These are phyloP conservation scores for Odontamblyopus lacepedii DNA, from an alignment of 2,797 vertebrate species.

Conservation along the genomic window DNA sequence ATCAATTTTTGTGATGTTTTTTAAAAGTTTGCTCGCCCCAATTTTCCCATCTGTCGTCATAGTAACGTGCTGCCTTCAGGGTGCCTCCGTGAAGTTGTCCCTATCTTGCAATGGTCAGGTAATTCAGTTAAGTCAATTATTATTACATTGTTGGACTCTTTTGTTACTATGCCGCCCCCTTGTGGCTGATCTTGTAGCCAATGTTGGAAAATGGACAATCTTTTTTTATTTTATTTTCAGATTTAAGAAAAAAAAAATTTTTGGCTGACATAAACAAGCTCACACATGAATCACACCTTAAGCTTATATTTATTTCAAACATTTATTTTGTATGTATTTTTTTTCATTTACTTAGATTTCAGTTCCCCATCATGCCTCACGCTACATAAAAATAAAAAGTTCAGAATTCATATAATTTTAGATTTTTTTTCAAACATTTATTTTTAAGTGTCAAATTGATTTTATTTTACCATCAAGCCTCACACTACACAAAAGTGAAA, in stretches of 20 bases:
- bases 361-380: too few relatives aligned
- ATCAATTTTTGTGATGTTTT: not conserved
- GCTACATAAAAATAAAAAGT: too few relatives aligned
- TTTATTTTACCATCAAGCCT: too few relatives aligned
- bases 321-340: too few relatives aligned
- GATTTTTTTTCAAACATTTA: too few relatives aligned
- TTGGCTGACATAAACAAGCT: too few relatives aligned
- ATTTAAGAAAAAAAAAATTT: not conserved
- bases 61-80: conserved; percentile 13
- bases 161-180: not conserved
- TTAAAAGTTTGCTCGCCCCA: not conserved
- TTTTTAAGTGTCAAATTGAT: too few relatives aligned
- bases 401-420: too few relatives aligned
- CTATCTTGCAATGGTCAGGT: not conserved
- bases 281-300: too few relatives aligned
- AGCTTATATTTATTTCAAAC: too few relatives aligned
- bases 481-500: too few relatives aligned
- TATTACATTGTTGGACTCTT: not conserved
- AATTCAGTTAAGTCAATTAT: not conserved
- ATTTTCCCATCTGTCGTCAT: not conserved
- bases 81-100: not conserved
- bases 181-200: not conserved
- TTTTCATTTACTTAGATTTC: too few relatives aligned
- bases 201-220: not conserved
- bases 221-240: not conserved